Conservation (phyloP, 1,140 invertebrate species). For the Myzus persicae region DNA sequence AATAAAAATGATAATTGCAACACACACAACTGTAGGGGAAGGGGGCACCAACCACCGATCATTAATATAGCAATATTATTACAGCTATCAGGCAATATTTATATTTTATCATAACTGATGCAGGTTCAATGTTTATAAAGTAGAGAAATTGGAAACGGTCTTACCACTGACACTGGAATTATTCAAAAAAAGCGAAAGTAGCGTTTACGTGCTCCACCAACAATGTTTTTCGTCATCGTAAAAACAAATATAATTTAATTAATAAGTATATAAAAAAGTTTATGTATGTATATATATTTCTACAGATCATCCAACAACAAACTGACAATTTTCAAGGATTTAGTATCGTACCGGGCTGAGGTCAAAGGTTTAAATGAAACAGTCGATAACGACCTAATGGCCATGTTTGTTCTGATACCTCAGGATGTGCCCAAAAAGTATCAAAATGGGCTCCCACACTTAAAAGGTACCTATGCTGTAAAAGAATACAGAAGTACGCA, state of each 20-base stretch:
- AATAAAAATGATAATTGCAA: no score
- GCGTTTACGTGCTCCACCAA: background rate
- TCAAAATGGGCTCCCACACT: background rate
- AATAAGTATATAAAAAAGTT: background rate
- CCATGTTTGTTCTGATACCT: conserved; percentile 8
- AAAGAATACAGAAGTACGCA: background rate
- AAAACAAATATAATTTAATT: background rate
- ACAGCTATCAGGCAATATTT: background rate
- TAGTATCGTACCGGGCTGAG: background rate
- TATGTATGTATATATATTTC: background rate
- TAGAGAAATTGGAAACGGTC: conserved; percentile 59
- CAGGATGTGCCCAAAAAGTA: background rate
- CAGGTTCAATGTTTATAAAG: conserved; percentile 38
- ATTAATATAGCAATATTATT: background rate
- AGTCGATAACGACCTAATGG: background rate
- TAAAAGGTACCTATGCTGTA: background rate
- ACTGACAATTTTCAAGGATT: no score
- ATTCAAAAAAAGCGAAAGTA: background rate
- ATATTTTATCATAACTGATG: background rate
- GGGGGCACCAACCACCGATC: background rate
- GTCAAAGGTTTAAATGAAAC: background rate
- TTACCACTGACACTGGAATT: background rate
- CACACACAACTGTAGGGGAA: no score
- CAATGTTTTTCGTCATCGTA: background rate
- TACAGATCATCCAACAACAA: background rate